Evolutionary conservation across 1,140 invertebrate species (phyloP), one percentile per base, ranked within the genome.

Genomic region (Tenebrio molitor): DNA sequence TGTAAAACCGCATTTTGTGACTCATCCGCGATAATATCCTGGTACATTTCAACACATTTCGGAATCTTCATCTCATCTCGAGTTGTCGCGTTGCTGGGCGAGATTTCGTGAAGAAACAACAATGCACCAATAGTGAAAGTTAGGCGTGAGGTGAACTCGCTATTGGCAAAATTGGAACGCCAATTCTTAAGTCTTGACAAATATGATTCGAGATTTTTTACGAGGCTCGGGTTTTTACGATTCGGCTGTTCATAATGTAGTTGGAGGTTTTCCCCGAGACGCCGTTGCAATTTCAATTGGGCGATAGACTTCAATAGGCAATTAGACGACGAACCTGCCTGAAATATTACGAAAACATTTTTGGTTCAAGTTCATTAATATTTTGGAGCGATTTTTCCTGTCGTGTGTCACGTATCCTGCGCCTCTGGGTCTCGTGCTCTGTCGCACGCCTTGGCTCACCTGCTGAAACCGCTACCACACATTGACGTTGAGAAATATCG

Each of bases 341-440:
- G 44, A 50, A 50, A 50, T 50, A 50, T 10, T 50, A 12, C 17
- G 16, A 23, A 53, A 53, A 46, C 66, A 33, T 50, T 69, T 50
- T 33, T 69, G 66, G 42, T 53, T 29, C 39, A 53, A 65, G 66
- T 53, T 69, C 66, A 69, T 69, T 69, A 69, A 53, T 69, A 69
- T 69, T 69, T 69, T 42, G 10, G 29, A 23, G 21, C 42, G 66
- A 69, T 69, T 69, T 69, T 69, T 69, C 66, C 66, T 69, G 66
- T 53, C 46, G 19, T 50, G 44, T 50, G 36, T 66, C 64, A 66
- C 64, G 64, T 66, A 66, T 66, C 36, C 64, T 66, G 64, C 63
- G 63, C 63, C 63, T 41, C 63, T 65, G 63, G 29, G 29, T 36
- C 62, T 64, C 34, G 25, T 39, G 29, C 29, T 64, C 34, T 39